phyloP scores from a whole-genome alignment of 1,140 invertebrate species.

The Hycleus phaleratus region DNA sequence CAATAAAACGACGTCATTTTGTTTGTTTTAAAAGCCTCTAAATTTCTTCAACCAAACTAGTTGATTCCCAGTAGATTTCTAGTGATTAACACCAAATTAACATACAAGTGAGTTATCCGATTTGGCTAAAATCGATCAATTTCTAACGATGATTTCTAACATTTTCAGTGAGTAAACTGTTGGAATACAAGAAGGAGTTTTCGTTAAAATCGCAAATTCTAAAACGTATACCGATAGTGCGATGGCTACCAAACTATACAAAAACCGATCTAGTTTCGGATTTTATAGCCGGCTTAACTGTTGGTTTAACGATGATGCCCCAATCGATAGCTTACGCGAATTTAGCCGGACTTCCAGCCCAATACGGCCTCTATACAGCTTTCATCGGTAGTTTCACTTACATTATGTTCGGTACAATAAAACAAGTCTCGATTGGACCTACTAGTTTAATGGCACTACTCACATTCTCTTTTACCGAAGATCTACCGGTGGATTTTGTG shows the following conservation, averaged over 20 bases:
- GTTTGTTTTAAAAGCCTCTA: conserved; percentile 6
- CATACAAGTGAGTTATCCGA: background rate
- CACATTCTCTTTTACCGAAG: conserved; percentile 63
- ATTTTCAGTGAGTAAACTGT: background rate
- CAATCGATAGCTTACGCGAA: conserved; percentile 73
- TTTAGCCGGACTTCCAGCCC: conserved; percentile 60
- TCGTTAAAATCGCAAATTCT: background rate
- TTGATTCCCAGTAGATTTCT: background rate
- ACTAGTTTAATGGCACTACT: conserved; percentile 79
- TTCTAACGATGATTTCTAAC: background rate
- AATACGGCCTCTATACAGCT: conserved; percentile 87
- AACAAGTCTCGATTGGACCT: conserved; percentile 85
- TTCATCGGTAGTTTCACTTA: conserved; percentile 87
- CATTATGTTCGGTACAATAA: conserved; percentile 79
- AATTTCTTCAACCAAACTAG: background rate
- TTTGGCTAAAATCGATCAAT: no score
- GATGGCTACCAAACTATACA: conserved; percentile 60
- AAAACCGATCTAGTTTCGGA: conserved; percentile 55
- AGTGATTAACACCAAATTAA: background rate
- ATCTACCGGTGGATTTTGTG: conserved; percentile 65
- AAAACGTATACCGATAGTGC: conserved; percentile 38
- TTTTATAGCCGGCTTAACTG: conserved; percentile 74
- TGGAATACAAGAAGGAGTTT: background rate
- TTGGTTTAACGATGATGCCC: conserved; percentile 68
- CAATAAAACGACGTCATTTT: conserved; percentile 11